Evolutionary conservation across 1,140 invertebrate species (phyloP).

Genomic region (Antheraea mylitta): DNA sequence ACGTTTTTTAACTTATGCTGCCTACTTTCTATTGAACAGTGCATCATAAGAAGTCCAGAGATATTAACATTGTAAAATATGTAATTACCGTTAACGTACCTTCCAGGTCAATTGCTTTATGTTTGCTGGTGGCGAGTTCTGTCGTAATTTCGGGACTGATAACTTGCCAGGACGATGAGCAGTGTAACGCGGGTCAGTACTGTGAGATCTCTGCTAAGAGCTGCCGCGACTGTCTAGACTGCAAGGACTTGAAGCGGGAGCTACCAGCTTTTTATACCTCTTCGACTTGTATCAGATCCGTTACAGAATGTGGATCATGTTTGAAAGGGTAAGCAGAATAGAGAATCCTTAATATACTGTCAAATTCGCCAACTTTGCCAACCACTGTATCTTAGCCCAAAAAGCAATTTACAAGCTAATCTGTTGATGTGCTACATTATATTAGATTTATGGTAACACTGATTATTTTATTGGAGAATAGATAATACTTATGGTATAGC

Average conservation of each 20-base stretch:
- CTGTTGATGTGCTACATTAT: too few relatives aligned
- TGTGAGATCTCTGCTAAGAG: slow-evolving; percentile 37
- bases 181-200: slow-evolving; percentile 44
- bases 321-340: slow-evolving; percentile 42
- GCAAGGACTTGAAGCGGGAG: slow-evolving; percentile 43
- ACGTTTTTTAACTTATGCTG: too few relatives aligned
- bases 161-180: slow-evolving; percentile 34
- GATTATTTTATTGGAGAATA: too few relatives aligned
- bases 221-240: slow-evolving; percentile 53
- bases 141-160: slow-evolving; percentile 27
- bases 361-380: too few relatives aligned
- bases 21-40: too few relatives aligned
- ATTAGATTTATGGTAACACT: too few relatives aligned
- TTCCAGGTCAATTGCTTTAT: slow-evolving; percentile 30
- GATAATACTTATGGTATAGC: too few relatives aligned
- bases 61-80: not conserved
- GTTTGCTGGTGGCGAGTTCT: slow-evolving; percentile 17
- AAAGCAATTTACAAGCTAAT: too few relatives aligned
- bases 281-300: slow-evolving; percentile 41
- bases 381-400: too few relatives aligned
- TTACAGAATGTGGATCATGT: slow-evolving; percentile 50
- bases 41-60: too few relatives aligned
- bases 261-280: slow-evolving; percentile 14
- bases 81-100: slow-evolving; percentile 13
- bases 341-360: too few relatives aligned